A percentile compares a stretch with the other conserved stretches of the same genome.
These are phyloP conservation scores for Spongilla lacustris DNA, from an alignment of 37 sponge, comb jelly and placozoan species.

Conservation along the genomic window DNA sequence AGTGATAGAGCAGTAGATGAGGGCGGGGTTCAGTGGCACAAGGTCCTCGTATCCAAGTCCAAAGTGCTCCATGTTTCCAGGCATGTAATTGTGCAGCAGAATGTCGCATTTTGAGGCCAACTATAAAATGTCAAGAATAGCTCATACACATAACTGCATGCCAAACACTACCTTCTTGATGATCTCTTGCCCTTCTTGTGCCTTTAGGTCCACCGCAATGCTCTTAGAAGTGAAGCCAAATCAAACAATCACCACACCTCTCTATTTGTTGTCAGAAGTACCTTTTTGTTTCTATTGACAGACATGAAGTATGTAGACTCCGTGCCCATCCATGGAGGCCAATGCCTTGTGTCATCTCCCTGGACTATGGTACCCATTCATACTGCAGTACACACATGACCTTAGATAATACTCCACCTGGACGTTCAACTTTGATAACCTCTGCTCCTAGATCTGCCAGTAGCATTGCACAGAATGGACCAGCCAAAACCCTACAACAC, in stretches of 20 bases:
- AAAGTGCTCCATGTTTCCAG: conserved; percentile 71
- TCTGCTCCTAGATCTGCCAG: conserved; percentile 85
- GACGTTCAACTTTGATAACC: conserved; percentile 80
- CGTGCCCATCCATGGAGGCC: conserved; percentile 71
- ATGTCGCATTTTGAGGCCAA: conserved; percentile 61
- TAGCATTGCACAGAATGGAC: conserved; percentile 79
- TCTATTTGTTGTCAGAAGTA: neutral
- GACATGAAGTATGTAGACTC: conserved; percentile 81
- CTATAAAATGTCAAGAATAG: neutral
- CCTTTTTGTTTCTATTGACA: conserved; percentile 86
- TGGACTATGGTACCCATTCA: conserved; percentile 3
- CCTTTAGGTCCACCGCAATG: conserved; percentile 63
- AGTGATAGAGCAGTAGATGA: conserved; percentile 82
- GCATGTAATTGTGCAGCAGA: conserved; percentile 71
- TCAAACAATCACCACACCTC: too few species aligned
- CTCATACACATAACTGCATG: neutral
- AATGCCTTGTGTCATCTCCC: conserved; percentile 84
- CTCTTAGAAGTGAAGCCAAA: conserved; percentile 29
- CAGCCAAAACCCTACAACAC: conserved; percentile 71
- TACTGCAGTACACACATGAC: neutral
- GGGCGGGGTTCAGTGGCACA: conserved; percentile 12
- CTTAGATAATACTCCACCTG: conserved; percentile 7
- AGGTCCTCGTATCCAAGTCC: conserved; percentile 56
- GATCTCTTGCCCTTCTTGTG: conserved; percentile 45
- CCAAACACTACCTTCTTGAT: conserved; percentile 37